These are phyloP conservation scores for Albula goreensis DNA, from an alignment of 2,113 vertebrate species.

Conservation along the genomic window DNA sequence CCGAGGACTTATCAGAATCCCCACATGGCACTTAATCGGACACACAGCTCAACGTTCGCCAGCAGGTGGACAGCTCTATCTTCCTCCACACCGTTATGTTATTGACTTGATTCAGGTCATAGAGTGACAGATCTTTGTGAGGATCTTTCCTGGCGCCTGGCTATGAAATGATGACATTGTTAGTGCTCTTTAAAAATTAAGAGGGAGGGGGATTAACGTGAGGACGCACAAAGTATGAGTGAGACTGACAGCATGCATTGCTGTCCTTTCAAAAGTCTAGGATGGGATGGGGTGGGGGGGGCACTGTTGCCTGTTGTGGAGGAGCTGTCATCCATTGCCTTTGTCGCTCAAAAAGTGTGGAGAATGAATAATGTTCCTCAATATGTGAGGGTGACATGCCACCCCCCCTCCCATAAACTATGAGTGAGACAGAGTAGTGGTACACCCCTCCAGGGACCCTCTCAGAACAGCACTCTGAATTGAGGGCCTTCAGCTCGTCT, in stretches of 20 bases:
- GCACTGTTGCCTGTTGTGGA: not conserved
- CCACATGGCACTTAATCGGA: not conserved
- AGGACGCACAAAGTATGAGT: not conserved
- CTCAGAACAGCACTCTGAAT: not conserved
- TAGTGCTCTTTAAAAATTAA: too few relatives aligned
- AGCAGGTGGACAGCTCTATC: not conserved
- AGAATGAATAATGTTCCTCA: not conserved
- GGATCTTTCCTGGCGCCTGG: too few relatives aligned
- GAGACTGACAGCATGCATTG: not conserved
- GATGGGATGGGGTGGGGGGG: not conserved
- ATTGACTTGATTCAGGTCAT: not conserved
- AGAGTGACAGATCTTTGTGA: not conserved
- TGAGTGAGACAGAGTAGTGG: too few relatives aligned
- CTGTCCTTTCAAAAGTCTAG: not conserved
- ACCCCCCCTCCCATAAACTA: constrained; percentile 1
- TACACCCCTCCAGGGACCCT: not conserved
- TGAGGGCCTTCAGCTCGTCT: constrained; percentile 62
- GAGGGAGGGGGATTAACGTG: not conserved
- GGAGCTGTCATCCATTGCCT: too few relatives aligned
- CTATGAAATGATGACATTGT: too few relatives aligned
- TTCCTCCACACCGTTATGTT: not conserved
- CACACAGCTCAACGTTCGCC: not conserved
- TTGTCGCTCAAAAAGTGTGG: not conserved
- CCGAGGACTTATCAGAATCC: not conserved
- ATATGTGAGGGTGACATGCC: not conserved